phyloP scores from a whole-genome alignment of 1,140 invertebrate genomes.

The Ceratitis capitata region DNA sequence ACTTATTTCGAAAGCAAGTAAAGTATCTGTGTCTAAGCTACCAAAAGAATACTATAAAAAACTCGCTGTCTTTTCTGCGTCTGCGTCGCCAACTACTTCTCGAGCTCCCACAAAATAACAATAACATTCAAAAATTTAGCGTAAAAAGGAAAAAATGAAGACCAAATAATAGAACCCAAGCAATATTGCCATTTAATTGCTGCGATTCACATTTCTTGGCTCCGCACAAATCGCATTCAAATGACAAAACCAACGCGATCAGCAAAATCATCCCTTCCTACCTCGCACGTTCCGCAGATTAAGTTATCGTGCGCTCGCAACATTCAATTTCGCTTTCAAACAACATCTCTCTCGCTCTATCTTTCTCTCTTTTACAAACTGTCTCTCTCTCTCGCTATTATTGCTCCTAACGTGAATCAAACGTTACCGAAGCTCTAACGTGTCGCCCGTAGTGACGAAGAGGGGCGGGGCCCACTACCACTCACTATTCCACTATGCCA shows the following conservation, averaged over 20 bases:
- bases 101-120: background rate
- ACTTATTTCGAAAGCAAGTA: too few relatives aligned
- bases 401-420: background rate
- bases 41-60: background rate
- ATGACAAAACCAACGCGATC: conserved; percentile 21
- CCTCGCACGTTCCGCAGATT: background rate
- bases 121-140: too few relatives aligned
- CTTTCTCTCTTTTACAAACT: background rate
- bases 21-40: too few relatives aligned
- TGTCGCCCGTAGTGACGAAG: background rate
- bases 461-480: background rate
- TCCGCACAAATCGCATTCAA: conserved; percentile 26
- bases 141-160: background rate
- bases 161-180: background rate
- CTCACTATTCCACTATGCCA: background rate
- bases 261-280: background rate
- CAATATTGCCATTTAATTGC: background rate
- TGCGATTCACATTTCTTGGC: background rate
- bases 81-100: background rate
- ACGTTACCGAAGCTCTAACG: background rate
- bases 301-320: background rate
- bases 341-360: background rate
- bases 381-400: background rate
- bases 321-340: conserved; percentile 7
- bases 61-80: background rate